Evolutionary conservation across 1,140 invertebrate species (phyloP), one percentile per base, ranked within the genome.

Genomic region (Brachionus rubens): DNA sequence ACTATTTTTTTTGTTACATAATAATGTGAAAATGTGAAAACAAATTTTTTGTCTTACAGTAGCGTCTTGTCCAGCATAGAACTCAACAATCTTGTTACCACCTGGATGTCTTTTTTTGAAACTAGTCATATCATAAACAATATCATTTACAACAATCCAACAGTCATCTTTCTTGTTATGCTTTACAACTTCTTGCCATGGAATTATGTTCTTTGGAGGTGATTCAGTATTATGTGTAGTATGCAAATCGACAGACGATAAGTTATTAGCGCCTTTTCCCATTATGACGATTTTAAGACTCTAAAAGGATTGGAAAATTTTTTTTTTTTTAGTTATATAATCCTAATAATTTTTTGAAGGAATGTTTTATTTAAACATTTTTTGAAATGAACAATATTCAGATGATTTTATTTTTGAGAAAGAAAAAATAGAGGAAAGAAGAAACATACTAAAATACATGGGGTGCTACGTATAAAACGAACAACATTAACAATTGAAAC

Each of bases 31-130:
- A n/a, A n/a, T n/a, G n/a, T n/a, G n/a, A n/a, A n/a, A n/a, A n/a
- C n/a, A n/a, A n/a, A n/a, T n/a, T n/a, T n/a, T n/a, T n/a, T n/a
- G n/a, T 19, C 26, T 48, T 54, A 72, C 68, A 12, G 82, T 83
- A 16, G 83, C 83, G 77, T 85, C 83, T 78, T 84, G 80, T 43
- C 84, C 84, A 56, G 81, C 81, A 78, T 79, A 84, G 67, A 82
- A 80, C 19, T 79, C 78, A 21, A 85, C 59, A n/a, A 85, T 79
- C 77, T 80, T 79, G 2, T 78, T 79, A 24, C 84, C 84, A 10
- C 84, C 84, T 0, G 84, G 84, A 78, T 85, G 84, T 62, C 78
- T 80, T 72, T 80, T 81, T n/a, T 79, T 78, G 78, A 81, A 85
- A 3, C 78, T 70, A 21, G 81, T 83, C 1, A 84, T 80, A 77